Conservation (phyloP, 2,888 invertebrate genomes). For the Globia sparganii region DNA sequence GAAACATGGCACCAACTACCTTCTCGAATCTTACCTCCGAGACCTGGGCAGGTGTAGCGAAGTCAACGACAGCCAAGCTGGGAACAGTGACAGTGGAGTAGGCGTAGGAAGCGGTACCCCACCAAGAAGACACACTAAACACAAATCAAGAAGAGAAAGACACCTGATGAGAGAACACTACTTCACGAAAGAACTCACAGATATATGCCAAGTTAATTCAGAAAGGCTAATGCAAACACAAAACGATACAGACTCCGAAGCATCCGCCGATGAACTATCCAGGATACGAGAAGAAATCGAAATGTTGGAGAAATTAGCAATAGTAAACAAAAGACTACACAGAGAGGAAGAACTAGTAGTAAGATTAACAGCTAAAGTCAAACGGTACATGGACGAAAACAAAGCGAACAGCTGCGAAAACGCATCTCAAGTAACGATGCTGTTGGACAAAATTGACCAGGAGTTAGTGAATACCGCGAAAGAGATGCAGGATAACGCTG, state of each 20-base stretch:
- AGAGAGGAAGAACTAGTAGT: slow-evolving; percentile 94
- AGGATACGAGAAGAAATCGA: slow-evolving; percentile 92
- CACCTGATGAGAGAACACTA: slow-evolving; percentile 90
- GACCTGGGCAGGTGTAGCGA: slow-evolving; percentile 86
- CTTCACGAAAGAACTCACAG: slow-evolving; percentile 89
- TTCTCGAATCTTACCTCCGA: slow-evolving; percentile 93
- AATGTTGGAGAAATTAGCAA: slow-evolving; percentile 93
- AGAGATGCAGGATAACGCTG: slow-evolving; percentile 89
- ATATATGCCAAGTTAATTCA: slow-evolving; percentile 89
- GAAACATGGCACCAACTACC: slow-evolving; percentile 94
- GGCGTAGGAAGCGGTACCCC: slow-evolving; percentile 92
- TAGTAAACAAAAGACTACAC: slow-evolving; percentile 93
- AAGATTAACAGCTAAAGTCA: slow-evolving; percentile 92
- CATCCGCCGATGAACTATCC: slow-evolving; percentile 88
- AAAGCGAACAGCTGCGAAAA: slow-evolving; percentile 88
- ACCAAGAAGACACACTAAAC: slow-evolving; percentile 88
- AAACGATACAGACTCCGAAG: slow-evolving; percentile 88
- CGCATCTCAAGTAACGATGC: slow-evolving; percentile 85
- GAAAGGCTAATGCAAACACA: slow-evolving; percentile 85
- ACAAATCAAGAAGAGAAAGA: slow-evolving; percentile 89
- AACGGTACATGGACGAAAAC: slow-evolving; percentile 90
- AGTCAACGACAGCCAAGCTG: slow-evolving; percentile 90
- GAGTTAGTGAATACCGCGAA: slow-evolving; percentile 87
- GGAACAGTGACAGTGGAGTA: slow-evolving; percentile 93
- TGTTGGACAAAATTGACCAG: slow-evolving; percentile 88